These are phyloP conservation scores for Boleophthalmus pectinirostris DNA, from an alignment of 2,113 vertebrate genomes.

Conservation along the genomic window DNA sequence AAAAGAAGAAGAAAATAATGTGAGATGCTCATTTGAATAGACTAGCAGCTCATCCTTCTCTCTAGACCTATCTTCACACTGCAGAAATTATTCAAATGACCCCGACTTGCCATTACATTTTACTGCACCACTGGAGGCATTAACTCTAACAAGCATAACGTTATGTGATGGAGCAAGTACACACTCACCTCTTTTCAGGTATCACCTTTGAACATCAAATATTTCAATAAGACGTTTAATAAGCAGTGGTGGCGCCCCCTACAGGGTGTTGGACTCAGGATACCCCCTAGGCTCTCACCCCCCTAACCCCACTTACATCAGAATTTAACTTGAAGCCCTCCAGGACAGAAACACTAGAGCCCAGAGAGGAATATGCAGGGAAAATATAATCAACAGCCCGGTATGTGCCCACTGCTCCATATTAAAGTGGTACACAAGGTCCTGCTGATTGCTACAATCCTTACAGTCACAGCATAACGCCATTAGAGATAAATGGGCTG, in stretches of 20 bases:
- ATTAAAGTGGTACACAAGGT: constrained; percentile 55
- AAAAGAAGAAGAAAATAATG: constrained; percentile 47
- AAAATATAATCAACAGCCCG: constrained; percentile 52
- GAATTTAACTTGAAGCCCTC: constrained; percentile 49
- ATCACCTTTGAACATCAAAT: constrained; percentile 67
- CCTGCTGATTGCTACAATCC: constrained; percentile 63
- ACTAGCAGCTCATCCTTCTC: constrained; percentile 18
- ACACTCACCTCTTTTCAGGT: constrained; percentile 59
- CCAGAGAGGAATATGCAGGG: constrained; percentile 50
- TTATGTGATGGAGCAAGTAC: constrained; percentile 50
- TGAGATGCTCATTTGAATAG: constrained; percentile 43
- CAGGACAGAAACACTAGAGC: constrained; percentile 32
- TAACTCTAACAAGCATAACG: constrained; percentile 65
- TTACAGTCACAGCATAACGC: constrained; percentile 52
- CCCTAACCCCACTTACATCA: constrained; percentile 40
- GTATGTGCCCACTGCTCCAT: constrained; percentile 36
- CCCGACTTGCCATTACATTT: constrained; percentile 53
- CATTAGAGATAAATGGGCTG: constrained; percentile 52
- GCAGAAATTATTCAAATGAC: constrained; percentile 70
- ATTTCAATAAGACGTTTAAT: constrained; percentile 46
- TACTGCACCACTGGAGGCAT: constrained; percentile 61
- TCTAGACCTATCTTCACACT: constrained; percentile 48
- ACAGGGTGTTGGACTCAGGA: constrained; percentile 25
- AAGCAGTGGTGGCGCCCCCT: constrained; percentile 53
- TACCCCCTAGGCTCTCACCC: constrained; percentile 32